Evolutionary conservation across 1,140 invertebrate genomes (phyloP).

Genomic region (Lordiphosa collinella): DNA sequence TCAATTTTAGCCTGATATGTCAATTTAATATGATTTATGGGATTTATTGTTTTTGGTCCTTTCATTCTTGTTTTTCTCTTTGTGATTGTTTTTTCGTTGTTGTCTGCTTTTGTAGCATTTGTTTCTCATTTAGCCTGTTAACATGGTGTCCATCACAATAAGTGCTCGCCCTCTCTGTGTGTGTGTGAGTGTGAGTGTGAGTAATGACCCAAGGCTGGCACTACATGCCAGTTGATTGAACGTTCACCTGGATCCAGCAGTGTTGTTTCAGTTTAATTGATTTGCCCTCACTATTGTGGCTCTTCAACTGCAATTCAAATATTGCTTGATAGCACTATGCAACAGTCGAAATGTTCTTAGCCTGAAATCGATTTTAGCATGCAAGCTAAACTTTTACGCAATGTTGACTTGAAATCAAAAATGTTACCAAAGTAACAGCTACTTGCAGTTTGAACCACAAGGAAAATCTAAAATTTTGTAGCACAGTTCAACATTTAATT

Average conservation of each 20-base stretch:
- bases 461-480: too few species aligned
- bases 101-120: slow-evolving; percentile 66
- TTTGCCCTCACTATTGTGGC: slow-evolving; percentile 24
- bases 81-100: slow-evolving; percentile 39
- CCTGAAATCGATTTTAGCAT: too few species aligned
- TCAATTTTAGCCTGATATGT: slow-evolving; percentile 74
- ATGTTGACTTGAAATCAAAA: too few species aligned
- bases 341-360: not conserved
- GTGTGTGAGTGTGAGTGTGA: slow-evolving; percentile 43
- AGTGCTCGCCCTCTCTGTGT: slow-evolving; percentile 40
- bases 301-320: too few species aligned
- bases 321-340: not conserved
- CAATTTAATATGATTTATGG: slow-evolving; percentile 78
- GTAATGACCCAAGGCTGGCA: slow-evolving; percentile 68
- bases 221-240: slow-evolving; percentile 60
- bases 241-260: slow-evolving; percentile 34
- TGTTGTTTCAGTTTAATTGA: slow-evolving; percentile 74
- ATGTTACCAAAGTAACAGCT: too few species aligned
- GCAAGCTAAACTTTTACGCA: too few species aligned
- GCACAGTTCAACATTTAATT: too few species aligned
- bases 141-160: slow-evolving; percentile 76
- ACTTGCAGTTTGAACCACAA: too few species aligned
- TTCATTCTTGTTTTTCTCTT: not conserved
- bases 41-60: slow-evolving; percentile 65
- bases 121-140: slow-evolving; percentile 76